Conservation (phyloP, 1,140 invertebrate genomes). For the Geopemphigus sp. region DNA sequence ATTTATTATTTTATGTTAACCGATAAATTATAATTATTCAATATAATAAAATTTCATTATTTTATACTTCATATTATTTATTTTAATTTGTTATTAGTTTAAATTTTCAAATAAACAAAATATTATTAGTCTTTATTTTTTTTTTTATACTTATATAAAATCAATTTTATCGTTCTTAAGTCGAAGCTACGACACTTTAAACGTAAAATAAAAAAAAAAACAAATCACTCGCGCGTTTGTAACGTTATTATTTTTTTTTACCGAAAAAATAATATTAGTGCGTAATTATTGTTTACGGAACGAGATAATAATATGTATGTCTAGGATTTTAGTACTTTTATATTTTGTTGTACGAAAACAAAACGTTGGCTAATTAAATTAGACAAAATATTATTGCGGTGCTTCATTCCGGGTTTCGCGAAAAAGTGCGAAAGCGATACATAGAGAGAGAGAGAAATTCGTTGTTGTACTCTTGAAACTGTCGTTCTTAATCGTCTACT, state of each 20-base stretch:
- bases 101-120: constrained; percentile 45
- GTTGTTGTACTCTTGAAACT: constrained; percentile 21
- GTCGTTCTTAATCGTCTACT: constrained; percentile 31
- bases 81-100: constrained; percentile 48
- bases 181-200: background rate
- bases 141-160: constrained; percentile 13
- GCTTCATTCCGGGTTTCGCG: background rate
- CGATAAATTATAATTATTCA: constrained; percentile 39
- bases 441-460: background rate
- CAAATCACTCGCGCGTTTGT: constrained; percentile 27
- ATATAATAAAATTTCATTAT: constrained; percentile 37
- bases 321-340: constrained; percentile 39
- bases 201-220: constrained; percentile 1
- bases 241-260: constrained; percentile 21
- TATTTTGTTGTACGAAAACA: constrained; percentile 39
- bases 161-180: constrained; percentile 23
- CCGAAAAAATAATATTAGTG: constrained; percentile 26
- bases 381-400: constrained; percentile 40
- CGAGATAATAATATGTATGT: too few relatives aligned
- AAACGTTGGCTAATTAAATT: constrained; percentile 15
- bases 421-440: background rate
- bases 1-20: constrained; percentile 44
- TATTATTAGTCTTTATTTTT: constrained; percentile 45
- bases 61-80: constrained; percentile 47
- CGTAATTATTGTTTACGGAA: constrained; percentile 35